Evolutionary conservation across 2,113 vertebrate species (phyloP), one percentile per base, ranked within the genome.

Genomic region (Rattus rattus): DNA sequence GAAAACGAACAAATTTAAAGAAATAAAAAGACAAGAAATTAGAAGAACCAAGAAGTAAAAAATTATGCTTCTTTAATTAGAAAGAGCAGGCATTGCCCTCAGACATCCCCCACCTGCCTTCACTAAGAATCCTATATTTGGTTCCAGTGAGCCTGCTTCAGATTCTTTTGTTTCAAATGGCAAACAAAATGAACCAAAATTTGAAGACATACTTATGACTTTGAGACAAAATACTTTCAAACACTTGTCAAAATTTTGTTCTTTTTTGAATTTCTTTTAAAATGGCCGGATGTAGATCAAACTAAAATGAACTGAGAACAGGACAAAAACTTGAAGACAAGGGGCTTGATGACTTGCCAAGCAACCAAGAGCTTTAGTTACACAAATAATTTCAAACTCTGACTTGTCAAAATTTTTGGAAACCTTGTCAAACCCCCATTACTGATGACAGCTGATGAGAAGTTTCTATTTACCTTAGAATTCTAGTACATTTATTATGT

Each of bases 11-110:
- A 75, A 84, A 70, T 87, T 94, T 94, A 94, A 96, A 94, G 24
- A 67, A 92, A 88, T 81, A 77, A 96, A 88, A 91, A 81, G 26
- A 96, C 84, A 96, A 89, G 33, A 88, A 95, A 92, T 49, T 92
- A 77, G 14, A 90, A 94, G 10, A 93, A 43, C n/a, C 8, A 80
- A 61, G 79, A 90, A 93, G 86, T 49, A 92, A 97, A 54, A 92
- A 95, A 96, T 79, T 90, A 80, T 90, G 85, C 83, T 94, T 89
- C 14, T 85, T 81, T 96, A 97, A 96, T 94, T 95, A 96, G 61
- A 95, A 92, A 65, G 4, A 69, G 56, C 88, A 94, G 43, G 61
- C 80, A 63, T 93, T 92, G 91, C 88, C 61, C 24, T 26, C 59
- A 26, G 0, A 67, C 6, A 36, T 69, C 6, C 19, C 91, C 10